Conservation (phyloP, 1,140 invertebrate species). For the Conopomorpha cramerella region DNA sequence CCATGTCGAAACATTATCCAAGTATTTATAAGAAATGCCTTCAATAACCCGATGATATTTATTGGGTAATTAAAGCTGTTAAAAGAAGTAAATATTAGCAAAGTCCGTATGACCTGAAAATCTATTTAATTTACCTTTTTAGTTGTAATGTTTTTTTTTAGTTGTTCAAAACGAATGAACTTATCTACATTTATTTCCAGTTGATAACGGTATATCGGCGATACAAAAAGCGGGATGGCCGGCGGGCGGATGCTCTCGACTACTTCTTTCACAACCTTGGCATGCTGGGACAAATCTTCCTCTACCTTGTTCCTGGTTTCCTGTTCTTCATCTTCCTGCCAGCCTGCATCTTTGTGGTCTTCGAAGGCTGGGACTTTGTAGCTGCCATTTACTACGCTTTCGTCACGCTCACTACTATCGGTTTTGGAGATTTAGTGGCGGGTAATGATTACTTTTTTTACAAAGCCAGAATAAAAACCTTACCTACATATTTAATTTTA, state of each 20-base stretch:
- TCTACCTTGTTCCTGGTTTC: constrained; percentile 84
- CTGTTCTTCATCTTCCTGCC: constrained; percentile 92
- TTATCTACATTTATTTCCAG: constrained; percentile 43
- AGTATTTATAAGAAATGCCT: too few relatives aligned
- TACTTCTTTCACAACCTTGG: constrained; percentile 71
- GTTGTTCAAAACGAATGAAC: too few relatives aligned
- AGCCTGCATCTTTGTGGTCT: constrained; percentile 82
- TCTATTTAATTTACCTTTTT: too few relatives aligned
- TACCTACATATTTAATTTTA: neutral
- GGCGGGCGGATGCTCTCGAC: constrained; percentile 53
- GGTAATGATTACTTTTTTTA: constrained; percentile 17
- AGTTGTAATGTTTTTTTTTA: too few relatives aligned
- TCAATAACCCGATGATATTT: too few relatives aligned
- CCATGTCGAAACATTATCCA: too few relatives aligned
- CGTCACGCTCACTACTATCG: constrained; percentile 91
- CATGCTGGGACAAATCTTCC: constrained; percentile 74
- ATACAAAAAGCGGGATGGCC: constrained; percentile 74
- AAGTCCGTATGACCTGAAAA: too few relatives aligned
- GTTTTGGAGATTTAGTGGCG: constrained; percentile 92
- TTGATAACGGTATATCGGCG: constrained; percentile 74
- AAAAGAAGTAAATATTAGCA: too few relatives aligned
- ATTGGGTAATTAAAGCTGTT: too few relatives aligned
- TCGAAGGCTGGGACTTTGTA: constrained; percentile 90
- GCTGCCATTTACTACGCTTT: constrained; percentile 90
- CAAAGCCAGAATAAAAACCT: neutral